A percentile compares a stretch with the other conserved stretches of the same genome.
phyloP scores from a whole-genome alignment of 2,888 invertebrate species.

The Scaptomyza reducta region DNA sequence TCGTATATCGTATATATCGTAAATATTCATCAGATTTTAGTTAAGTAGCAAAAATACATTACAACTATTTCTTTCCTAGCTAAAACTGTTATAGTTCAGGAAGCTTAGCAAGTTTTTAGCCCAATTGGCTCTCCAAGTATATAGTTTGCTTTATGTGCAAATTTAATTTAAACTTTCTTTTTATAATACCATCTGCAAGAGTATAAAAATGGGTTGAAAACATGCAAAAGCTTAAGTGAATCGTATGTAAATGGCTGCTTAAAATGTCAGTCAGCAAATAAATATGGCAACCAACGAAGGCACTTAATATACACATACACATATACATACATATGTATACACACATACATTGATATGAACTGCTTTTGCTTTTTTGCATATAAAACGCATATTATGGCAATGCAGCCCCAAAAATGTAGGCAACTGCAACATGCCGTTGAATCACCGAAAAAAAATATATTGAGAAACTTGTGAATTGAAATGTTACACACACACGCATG shows the following conservation, averaged over 20 bases:
- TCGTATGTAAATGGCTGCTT: slow-evolving; percentile 15
- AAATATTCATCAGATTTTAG: too few species aligned
- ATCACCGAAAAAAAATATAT: slow-evolving; percentile 23
- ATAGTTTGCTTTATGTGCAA: neutral
- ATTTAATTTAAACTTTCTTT: neutral
- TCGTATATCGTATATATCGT: too few species aligned
- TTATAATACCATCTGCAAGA: neutral
- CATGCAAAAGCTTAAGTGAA: slow-evolving; percentile 4
- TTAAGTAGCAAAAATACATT: too few species aligned
- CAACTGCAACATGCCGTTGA: slow-evolving; percentile 30
- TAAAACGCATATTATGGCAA: slow-evolving; percentile 62
- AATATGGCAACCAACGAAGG: slow-evolving; percentile 29
- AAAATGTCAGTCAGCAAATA: slow-evolving; percentile 38
- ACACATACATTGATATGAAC: slow-evolving; percentile 26
- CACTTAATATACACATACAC: slow-evolving; percentile 14
- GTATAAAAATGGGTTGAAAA: neutral
- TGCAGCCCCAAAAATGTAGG: slow-evolving; percentile 58
- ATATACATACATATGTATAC: neutral
- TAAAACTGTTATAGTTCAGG: too few species aligned
- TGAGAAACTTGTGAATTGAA: slow-evolving; percentile 52
- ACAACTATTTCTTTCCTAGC: too few species aligned
- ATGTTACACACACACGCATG: slow-evolving; percentile 25
- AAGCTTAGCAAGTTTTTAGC: too few species aligned
- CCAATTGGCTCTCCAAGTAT: too few species aligned
- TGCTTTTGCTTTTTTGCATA: slow-evolving; percentile 47